These are phyloP conservation scores for Hapalemur alaotrensis DNA, from an alignment of 2,797 vertebrate species.

Conservation along the genomic window DNA sequence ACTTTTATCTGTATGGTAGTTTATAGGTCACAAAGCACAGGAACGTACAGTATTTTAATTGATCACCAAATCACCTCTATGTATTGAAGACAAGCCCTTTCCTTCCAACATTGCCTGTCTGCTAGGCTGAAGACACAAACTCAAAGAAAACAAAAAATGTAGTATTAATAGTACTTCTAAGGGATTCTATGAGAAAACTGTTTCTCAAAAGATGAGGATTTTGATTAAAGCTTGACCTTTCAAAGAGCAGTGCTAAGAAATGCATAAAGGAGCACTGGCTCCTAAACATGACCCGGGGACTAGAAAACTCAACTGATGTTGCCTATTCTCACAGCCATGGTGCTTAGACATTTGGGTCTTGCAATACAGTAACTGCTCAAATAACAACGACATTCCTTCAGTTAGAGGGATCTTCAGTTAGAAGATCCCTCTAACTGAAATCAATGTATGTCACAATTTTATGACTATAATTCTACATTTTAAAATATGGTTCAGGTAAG, in stretches of 20 bases:
- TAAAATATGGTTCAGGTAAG: not conserved
- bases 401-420: too few relatives aligned
- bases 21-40: not conserved
- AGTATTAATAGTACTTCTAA: not conserved
- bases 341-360: not conserved
- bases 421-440: not conserved
- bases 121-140: not conserved
- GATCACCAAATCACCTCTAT: not conserved
- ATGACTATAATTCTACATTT: not conserved
- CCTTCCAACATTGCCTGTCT: not conserved
- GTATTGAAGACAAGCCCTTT: not conserved
- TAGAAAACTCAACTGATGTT: not conserved
- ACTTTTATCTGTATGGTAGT: not conserved
- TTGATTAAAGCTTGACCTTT: not conserved
- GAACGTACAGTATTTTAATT: not conserved
- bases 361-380: not conserved
- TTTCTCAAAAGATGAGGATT: not conserved
- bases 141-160: not conserved
- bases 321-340: not conserved
- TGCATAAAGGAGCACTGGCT: not conserved
- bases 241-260: not conserved
- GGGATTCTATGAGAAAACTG: not conserved
- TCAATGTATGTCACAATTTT: too few relatives aligned
- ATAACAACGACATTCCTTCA: too few relatives aligned
- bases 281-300: not conserved